phyloP scores from a whole-genome alignment of 2,113 vertebrate genomes.

The Trichomycterus rosablanca region DNA sequence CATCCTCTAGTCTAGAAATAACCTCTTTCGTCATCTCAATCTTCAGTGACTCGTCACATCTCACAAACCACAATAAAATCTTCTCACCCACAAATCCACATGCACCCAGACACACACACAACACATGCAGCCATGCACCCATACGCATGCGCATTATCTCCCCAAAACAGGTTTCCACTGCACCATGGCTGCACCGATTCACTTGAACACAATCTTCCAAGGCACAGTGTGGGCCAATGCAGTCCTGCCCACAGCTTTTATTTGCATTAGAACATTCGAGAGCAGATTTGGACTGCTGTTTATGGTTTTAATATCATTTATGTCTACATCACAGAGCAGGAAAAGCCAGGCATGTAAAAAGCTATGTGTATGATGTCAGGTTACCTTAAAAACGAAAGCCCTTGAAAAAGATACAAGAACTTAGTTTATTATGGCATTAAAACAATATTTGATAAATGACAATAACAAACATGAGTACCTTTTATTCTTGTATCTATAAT shows the following conservation, averaged over 20 bases:
- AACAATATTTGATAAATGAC: too few relatives aligned
- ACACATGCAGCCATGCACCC: background rate
- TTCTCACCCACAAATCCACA: slow-evolving; percentile 23
- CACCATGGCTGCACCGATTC: slow-evolving; percentile 11
- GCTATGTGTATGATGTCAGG: too few relatives aligned
- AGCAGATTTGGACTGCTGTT: too few relatives aligned
- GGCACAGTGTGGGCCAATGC: background rate
- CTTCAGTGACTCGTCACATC: slow-evolving; percentile 14
- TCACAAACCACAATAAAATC: background rate
- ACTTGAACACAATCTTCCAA: background rate
- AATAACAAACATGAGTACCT: too few relatives aligned
- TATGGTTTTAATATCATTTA: too few relatives aligned
- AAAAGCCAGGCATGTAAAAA: too few relatives aligned
- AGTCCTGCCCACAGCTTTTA: background rate
- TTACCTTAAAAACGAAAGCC: too few relatives aligned
- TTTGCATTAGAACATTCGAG: background rate
- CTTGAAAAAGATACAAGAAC: too few relatives aligned
- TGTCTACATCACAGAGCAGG: too few relatives aligned
- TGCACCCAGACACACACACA: background rate
- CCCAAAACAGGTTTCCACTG: slow-evolving; percentile 16
- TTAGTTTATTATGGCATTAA: too few relatives aligned
- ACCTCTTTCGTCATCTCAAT: slow-evolving; percentile 8
- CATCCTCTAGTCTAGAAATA: slow-evolving; percentile 13
- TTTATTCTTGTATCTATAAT: too few relatives aligned
- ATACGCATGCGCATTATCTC: background rate